These are phyloP conservation scores for Noturus placidus DNA, from an alignment of 2,113 vertebrate species.

Conservation along the genomic window DNA sequence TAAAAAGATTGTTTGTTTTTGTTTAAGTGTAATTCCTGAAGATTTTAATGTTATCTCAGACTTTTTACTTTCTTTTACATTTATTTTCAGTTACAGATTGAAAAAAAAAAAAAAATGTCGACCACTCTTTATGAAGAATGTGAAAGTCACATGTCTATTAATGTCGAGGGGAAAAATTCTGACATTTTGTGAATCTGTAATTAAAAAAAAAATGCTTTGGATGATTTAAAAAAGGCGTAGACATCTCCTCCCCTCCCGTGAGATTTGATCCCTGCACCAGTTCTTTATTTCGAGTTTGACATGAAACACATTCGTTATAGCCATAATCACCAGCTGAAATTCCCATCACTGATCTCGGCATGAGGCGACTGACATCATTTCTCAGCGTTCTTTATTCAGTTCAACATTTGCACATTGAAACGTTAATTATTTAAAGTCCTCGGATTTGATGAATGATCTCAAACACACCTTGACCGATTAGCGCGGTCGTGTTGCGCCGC, in stretches of 20 bases:
- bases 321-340: neutral
- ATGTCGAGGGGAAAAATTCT: neutral
- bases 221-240: neutral
- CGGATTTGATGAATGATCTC: slow-evolving; percentile 10
- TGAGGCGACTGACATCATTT: neutral
- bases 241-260: neutral
- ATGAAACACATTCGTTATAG: neutral
- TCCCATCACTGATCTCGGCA: neutral
- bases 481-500: neutral
- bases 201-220: neutral
- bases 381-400: neutral
- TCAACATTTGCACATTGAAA: neutral
- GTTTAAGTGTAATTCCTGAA: neutral
- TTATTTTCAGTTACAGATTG: neutral
- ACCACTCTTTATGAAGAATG: neutral
- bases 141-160: neutral
- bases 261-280: neutral
- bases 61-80: neutral
- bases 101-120: neutral
- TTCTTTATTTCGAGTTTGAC: neutral
- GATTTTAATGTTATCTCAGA: neutral
- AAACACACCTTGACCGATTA: neutral
- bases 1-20: neutral
- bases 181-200: neutral
- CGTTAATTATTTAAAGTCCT: neutral